Percentiles rank a stretch among this genome's conserved stretches.
Evolutionary conservation across 2,113 vertebrate species (phyloP).

Genomic region (Piprites chloris): DNA sequence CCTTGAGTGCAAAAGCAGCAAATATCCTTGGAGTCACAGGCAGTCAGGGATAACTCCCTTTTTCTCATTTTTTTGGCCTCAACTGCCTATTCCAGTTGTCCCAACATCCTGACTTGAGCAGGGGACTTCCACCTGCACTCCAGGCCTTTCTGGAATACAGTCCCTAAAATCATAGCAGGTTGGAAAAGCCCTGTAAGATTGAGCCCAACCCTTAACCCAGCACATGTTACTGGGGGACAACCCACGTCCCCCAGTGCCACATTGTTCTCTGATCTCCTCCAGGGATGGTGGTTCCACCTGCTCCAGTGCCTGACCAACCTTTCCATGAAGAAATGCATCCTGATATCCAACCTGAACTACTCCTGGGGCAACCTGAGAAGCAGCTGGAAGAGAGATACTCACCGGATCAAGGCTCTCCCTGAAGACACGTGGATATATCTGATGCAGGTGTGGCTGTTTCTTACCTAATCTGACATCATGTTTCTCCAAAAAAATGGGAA

Average conservation of each 20-base stretch:
- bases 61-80: background rate
- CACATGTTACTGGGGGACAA: too few species aligned
- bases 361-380: background rate
- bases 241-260: too few species aligned
- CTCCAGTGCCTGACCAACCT: background rate
- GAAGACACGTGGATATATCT: fast-evolving
- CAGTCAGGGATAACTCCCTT: background rate
- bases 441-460: background rate
- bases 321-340: background rate
- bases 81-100: background rate
- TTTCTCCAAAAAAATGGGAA: background rate
- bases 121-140: background rate
- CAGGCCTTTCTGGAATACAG: too few species aligned
- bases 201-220: fast-evolving
- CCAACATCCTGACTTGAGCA: background rate
- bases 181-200: background rate
- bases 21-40: too few species aligned
- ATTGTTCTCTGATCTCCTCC: background rate
- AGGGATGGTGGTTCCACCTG: background rate
- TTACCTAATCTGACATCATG: background rate
- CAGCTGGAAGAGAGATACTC: background rate
- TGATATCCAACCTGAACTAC: background rate
- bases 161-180: fast-evolving
- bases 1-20: background rate
- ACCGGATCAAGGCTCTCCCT: background rate